Base-by-base conservation (phyloP, 2,113 vertebrate species). In the Ornithorhynchus anatinus region DNA sequence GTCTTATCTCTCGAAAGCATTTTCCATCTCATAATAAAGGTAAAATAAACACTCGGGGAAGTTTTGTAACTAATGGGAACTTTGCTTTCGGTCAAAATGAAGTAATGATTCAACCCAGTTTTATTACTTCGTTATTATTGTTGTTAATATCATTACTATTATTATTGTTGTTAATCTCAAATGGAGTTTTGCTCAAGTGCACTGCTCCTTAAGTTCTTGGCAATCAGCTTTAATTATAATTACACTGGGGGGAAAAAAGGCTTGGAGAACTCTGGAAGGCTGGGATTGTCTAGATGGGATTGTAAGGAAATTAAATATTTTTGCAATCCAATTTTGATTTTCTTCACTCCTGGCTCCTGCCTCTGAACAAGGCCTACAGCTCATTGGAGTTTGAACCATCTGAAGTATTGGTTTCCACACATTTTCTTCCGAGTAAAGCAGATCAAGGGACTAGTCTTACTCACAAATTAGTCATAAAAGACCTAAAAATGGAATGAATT, bases 261-360 rank as follows among this genome's bases (percentile, higher is more conserved):
- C 36, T 71, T 52, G 72, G 58, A 74, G 59, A 74, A 50, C 27
- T 35, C 77, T 62, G 81, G 69, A 67, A 88, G 72, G 62, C 61
- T 76, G 77, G 56, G 69, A 53, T 75, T 76, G 44, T 78, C 80
- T 72, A 73, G 54, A 68, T 81, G 42, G 43, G 52, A 65, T 86
- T 85, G 71, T 51, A 77, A 80, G 50, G 72, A 81, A 88, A 54
- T 20, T 54, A 84, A 90, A 85, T 42, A 64, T 10, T 48, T 70
- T 36, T 78, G 51, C 58, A 69, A 89, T 86, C 89, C 84, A 82
- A 84, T 88, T 86, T n/a, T n/a, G 81, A 85, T 88, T 84, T 87
- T 84, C 50, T 80, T 35, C 15, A 12, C 36, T 38, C 58, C 13
- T 65, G 65, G 42, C 48, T 89, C 29, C 13, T 59, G 71, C 78